Evolutionary conservation across 2,797 vertebrate species (phyloP).

Genomic region (Falco berigora): DNA sequence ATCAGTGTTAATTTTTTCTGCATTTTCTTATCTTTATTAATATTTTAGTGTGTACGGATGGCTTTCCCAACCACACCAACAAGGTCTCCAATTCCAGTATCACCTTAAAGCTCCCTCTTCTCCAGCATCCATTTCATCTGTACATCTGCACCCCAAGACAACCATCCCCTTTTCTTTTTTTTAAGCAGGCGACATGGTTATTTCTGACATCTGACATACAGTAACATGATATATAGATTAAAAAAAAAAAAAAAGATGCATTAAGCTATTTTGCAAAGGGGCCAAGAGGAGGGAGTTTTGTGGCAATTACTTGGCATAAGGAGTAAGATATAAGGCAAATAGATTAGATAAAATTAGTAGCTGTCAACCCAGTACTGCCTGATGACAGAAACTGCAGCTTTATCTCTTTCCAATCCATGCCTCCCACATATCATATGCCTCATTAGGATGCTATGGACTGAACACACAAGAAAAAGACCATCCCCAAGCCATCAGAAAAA

Average conservation of each 20-base stretch:
- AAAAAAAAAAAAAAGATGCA: background rate
- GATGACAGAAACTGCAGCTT: conserved; percentile 39
- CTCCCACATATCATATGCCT: conserved; percentile 20
- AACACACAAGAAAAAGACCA: background rate
- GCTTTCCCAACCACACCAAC: background rate
- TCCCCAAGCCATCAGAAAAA: background rate
- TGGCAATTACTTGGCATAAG: background rate
- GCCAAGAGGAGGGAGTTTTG: conserved; percentile 12
- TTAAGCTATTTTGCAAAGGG: background rate
- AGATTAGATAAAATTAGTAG: conserved; percentile 52
- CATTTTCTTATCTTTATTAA: background rate
- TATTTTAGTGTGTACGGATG: background rate
- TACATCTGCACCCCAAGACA: background rate
- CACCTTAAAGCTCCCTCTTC: background rate
- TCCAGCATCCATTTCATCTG: background rate
- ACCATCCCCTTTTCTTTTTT: background rate
- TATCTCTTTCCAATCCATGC: conserved; percentile 23
- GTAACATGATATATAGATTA: background rate
- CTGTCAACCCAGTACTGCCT: conserved; percentile 1
- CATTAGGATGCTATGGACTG: conserved; percentile 17
- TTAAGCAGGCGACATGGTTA: background rate
- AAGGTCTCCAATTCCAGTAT: background rate
- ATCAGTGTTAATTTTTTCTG: background rate
- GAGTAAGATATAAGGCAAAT: background rate
- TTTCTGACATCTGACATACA: background rate